phyloP scores from a whole-genome alignment of 2,888 invertebrate species.

The Pollenia amentaria region DNA sequence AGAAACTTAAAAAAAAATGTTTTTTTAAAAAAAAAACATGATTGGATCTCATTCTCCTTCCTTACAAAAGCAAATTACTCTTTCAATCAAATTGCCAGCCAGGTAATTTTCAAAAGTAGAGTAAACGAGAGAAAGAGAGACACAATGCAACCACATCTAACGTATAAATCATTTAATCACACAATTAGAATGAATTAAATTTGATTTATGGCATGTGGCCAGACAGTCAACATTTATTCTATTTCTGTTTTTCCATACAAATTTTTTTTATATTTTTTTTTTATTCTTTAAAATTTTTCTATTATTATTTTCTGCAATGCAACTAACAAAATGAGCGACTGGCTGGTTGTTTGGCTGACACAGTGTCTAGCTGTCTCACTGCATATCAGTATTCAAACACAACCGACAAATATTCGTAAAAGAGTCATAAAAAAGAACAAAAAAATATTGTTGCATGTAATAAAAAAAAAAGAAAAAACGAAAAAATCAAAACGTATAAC shows the following conservation, averaged over 20 bases:
- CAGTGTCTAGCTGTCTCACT: slow-evolving; percentile 29
- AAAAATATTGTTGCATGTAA: slow-evolving; percentile 32
- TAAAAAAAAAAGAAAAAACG: slow-evolving; percentile 11
- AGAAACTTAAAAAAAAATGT: no score
- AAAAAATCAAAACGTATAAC: slow-evolving; percentile 51
- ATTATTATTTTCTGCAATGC: slow-evolving; percentile 32
- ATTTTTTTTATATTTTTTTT: neutral
- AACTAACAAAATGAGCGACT: slow-evolving; percentile 23
- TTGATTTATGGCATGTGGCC: slow-evolving; percentile 73
- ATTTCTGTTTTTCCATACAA: slow-evolving; percentile 5
- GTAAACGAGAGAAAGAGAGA: neutral
- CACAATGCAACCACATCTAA: slow-evolving; percentile 13
- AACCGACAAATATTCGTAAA: neutral
- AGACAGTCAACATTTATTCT: slow-evolving; percentile 61
- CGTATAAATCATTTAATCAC: slow-evolving; percentile 71
- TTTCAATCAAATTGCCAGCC: no score
- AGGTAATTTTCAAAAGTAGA: neutral
- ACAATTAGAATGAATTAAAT: slow-evolving; percentile 75
- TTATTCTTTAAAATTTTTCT: slow-evolving; percentile 15
- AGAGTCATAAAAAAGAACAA: slow-evolving; percentile 19
- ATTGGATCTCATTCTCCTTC: no score
- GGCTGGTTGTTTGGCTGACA: slow-evolving; percentile 41
- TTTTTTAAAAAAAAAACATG: no score
- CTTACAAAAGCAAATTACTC: no score
- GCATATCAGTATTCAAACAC: slow-evolving; percentile 9